phyloP scores from a whole-genome alignment of 2,113 vertebrate species.

The Anarrhichthys ocellatus region DNA sequence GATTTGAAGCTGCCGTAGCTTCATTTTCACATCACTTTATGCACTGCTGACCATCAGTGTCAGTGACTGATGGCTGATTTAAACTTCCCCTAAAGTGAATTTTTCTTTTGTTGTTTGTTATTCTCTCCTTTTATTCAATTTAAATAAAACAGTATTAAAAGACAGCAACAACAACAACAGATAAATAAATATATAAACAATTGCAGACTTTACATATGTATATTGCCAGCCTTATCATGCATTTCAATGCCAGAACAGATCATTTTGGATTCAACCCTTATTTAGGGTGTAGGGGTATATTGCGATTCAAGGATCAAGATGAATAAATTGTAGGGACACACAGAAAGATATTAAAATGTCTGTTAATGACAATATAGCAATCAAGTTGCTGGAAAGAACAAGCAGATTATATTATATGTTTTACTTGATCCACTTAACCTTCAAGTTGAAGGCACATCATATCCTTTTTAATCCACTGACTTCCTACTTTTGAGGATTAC shows the following conservation, averaged over 20 bases:
- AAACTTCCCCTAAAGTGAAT: neutral
- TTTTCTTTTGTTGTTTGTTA: neutral
- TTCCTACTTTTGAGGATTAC: neutral
- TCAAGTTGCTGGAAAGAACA: neutral
- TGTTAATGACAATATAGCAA: neutral
- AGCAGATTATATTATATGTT: neutral
- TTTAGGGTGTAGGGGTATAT: neutral
- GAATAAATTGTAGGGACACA: neutral
- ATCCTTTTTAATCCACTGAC: neutral
- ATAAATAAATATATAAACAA: neutral
- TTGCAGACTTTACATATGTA: neutral
- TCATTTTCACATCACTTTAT: conserved; percentile 31
- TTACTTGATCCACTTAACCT: neutral
- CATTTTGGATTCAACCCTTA: neutral
- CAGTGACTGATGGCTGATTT: neutral
- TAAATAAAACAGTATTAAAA: neutral
- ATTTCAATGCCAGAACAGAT: neutral
- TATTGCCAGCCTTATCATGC: neutral
- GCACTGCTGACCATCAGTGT: conserved; percentile 14
- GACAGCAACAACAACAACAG: neutral
- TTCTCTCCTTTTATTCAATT: neutral
- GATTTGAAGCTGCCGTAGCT: neutral
- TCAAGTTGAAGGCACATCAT: neutral
- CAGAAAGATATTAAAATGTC: neutral
- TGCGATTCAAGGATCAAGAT: neutral